A percentile compares a stretch with the other conserved stretches of the same genome.
phyloP scores from a whole-genome alignment of 2,113 vertebrate species.

The Phainopepla nitens region DNA sequence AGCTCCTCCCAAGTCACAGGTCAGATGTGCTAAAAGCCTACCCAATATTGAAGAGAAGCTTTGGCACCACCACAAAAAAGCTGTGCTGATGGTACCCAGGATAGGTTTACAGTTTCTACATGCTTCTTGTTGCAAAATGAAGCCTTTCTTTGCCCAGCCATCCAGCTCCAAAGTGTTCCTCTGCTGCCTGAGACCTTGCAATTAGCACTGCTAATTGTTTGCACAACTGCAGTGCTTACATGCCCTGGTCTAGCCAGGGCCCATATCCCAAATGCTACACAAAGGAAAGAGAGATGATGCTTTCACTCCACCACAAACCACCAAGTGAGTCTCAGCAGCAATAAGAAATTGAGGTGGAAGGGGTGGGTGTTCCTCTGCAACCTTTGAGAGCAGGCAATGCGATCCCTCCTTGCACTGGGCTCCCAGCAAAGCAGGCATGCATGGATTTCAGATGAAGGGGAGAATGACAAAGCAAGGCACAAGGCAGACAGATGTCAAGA shows the following conservation, averaged over 20 bases:
- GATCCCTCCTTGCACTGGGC: background rate
- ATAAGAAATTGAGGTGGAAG: background rate
- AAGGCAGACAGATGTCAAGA: background rate
- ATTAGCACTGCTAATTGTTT: background rate
- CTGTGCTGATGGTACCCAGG: background rate
- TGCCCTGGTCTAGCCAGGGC: background rate
- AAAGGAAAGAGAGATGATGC: background rate
- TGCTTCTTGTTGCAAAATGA: background rate
- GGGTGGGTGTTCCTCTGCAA: background rate
- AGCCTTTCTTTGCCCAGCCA: background rate
- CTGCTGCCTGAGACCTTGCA: background rate
- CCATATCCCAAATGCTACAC: background rate
- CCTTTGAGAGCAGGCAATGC: background rate
- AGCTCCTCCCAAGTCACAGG: background rate
- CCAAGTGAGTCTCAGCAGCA: background rate
- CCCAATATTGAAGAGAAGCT: background rate
- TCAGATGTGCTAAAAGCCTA: background rate
- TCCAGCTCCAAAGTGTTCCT: background rate
- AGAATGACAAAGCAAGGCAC: background rate
- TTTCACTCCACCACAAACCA: background rate
- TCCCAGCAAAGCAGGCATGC: background rate
- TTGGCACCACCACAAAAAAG: fast-evolving
- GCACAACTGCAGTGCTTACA: background rate
- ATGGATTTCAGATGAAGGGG: background rate
- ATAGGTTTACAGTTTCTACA: fast-evolving